Base-by-base conservation (phyloP, 2,113 vertebrate genomes). In the Podilymbus podiceps region DNA sequence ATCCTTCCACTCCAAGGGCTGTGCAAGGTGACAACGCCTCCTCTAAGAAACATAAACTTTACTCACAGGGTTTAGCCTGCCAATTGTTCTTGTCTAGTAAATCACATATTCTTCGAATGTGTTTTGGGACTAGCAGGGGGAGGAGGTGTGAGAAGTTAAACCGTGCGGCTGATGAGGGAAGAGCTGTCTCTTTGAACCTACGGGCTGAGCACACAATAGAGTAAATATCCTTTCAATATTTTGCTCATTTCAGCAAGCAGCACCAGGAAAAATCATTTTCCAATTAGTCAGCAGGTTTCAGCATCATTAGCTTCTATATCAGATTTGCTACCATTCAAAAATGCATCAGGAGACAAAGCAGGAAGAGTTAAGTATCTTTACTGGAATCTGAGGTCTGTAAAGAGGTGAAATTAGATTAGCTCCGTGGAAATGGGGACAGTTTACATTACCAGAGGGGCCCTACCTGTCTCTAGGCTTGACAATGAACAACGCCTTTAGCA, bases 401-500 rank as follows among this genome's bases (percentile, higher is more conserved):
- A 91, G 93, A 97, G 95, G 89, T 94, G 95, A 96, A 98, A 98
- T 98, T 97, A 97, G 97, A 98, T 98, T 97, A 97, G 88, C 93
- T 97, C 73, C 9, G 12, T 97, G 96, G 94, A 98, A 97, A 96
- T 72, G 86, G 96, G 91, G 93, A 95, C 72, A 94, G 96, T 96
- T 98, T 97, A 97, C 97, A 97, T 98, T 97, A 98, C 96, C 97
- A 84, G 95, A 97, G 97, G 91, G 97, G 96, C 89, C 64, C 88
- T 98, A 98, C 98, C 97, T 98, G 96, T 98, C 98, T 98, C 92
- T 86, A 96, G 95, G 77, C 93, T 98, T 97, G 93, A 98, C 97
- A 97, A 95, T 97, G 97, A 98, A 97, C 98, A 98, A 96, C 58
- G 42, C 89, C 90, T 93, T 96, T 82, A 97, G 95, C 98, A 98